Conservation (phyloP, 2,888 invertebrate species). For the Chloroclystis v-ata region DNA sequence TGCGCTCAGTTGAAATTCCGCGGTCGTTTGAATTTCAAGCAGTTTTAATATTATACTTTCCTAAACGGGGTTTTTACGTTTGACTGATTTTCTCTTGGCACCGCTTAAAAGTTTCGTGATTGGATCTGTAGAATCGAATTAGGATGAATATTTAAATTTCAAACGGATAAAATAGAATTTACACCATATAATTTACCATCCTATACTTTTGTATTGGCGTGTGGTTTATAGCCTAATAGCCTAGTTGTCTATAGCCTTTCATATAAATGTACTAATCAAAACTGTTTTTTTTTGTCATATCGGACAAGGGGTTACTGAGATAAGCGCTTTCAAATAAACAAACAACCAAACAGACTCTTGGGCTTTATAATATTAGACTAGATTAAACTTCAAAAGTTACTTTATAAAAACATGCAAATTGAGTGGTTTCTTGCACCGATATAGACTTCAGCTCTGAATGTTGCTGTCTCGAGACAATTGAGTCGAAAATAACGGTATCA, state of each 20-base stretch:
- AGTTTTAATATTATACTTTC: conserved; percentile 16
- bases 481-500: conserved; percentile 9
- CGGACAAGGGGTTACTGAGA: too few relatives aligned
- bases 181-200: too few relatives aligned
- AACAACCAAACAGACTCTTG: too few relatives aligned
- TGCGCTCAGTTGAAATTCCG: conserved; percentile 11
- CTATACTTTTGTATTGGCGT: too few relatives aligned
- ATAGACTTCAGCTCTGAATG: background rate
- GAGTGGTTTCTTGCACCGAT: background rate
- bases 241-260: too few relatives aligned
- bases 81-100: background rate
- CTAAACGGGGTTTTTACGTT: conserved; percentile 6
- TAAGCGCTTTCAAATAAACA: too few relatives aligned
- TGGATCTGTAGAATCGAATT: background rate
- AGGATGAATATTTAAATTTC: too few relatives aligned
- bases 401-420: background rate
- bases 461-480: conserved; percentile 3
- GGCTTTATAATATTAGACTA: too few relatives aligned
- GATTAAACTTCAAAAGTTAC: background rate
- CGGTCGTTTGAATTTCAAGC: conserved; percentile 16
- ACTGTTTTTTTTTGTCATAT: too few relatives aligned
- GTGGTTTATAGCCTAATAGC: too few relatives aligned
- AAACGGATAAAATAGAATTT: too few relatives aligned
- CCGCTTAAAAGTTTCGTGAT: background rate
- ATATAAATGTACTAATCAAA: too few relatives aligned